Conservation (phyloP, 2,888 invertebrate genomes). For the Lamellibrachia satsuma region DNA sequence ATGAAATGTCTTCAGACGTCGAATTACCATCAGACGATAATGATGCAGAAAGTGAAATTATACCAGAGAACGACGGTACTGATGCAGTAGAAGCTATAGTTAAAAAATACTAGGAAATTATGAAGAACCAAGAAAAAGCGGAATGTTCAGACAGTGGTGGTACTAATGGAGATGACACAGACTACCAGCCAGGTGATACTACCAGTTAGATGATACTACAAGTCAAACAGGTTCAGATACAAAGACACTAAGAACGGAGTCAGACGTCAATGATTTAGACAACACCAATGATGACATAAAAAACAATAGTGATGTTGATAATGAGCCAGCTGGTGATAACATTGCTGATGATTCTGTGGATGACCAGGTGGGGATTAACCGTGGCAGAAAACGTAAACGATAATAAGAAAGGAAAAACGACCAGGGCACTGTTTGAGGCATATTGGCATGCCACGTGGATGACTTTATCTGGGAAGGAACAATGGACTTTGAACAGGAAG, state of each 20-base stretch:
- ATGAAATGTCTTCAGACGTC: background rate
- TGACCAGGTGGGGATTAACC: no score
- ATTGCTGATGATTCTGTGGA: background rate
- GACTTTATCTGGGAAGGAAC: no score
- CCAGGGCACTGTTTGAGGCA: no score
- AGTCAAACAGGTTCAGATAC: background rate
- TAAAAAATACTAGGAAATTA: background rate
- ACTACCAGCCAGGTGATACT: background rate
- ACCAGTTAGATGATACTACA: background rate
- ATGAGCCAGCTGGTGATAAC: background rate
- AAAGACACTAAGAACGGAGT: background rate
- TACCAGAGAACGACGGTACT: background rate
- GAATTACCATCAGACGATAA: background rate
- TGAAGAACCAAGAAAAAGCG: background rate
- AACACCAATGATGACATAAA: background rate
- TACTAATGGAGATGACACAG: background rate
- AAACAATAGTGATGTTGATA: background rate
- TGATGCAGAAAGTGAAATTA: background rate
- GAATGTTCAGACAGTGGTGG: background rate
- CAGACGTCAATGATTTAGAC: background rate
- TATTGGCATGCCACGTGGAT: no score
- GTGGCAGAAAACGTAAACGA: no score
- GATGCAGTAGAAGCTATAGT: background rate
- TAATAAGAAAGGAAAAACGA: no score
- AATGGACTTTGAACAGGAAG: no score